Evolutionary conservation across 2,888 invertebrate genomes (phyloP), one percentile per base, ranked within the genome.

Genomic region (Eupithecia dodoneata): DNA sequence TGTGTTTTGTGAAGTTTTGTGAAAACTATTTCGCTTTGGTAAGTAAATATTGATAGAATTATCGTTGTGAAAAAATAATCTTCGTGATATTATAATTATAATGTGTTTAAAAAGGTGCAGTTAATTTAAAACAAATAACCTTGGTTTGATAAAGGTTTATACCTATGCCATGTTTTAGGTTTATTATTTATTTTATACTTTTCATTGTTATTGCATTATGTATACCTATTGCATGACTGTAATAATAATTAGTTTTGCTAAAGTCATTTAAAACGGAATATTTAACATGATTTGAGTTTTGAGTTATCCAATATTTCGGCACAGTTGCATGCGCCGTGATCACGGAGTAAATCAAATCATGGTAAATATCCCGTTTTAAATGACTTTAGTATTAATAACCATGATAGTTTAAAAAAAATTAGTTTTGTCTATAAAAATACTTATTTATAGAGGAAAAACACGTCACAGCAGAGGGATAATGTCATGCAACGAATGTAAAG

Each of bases 21-120:
- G 75, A 44, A 77, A 72, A 72, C 65, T 78, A 72, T 45, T 71
- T 76, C 73, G 75, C 73, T 47, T 73, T 72, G 81, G 75, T 75
- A 76, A 74, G 76, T 47, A n/a, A 18, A 3, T 45, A 45, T 5
- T 65, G 13, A 15, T 66, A 65, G 30, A 65, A 7, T 59, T 59
- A 59, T 59, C 18, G 2, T 3, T 18, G 59, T 59, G 18, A 18
- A 18, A 59, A 30, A 30, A 12, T 59, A 10, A 10, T 59, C 3
- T 18, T 18, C 18, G 13, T 59, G 18, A 6, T 55, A 55, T n/a
- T n/a, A n/a, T n/a, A n/a, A n/a, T 55, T 15, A 55, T 55, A 55
- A 55, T 47, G 30, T 63, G 18, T 63, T 63, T 63, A 30, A 10
- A 30, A 30, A 30, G 30, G 18, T 63, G 9, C 4, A 63, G 63